These are phyloP conservation scores for Sitobion miscanthi DNA, from an alignment of 1,140 invertebrate species.

Conservation along the genomic window DNA sequence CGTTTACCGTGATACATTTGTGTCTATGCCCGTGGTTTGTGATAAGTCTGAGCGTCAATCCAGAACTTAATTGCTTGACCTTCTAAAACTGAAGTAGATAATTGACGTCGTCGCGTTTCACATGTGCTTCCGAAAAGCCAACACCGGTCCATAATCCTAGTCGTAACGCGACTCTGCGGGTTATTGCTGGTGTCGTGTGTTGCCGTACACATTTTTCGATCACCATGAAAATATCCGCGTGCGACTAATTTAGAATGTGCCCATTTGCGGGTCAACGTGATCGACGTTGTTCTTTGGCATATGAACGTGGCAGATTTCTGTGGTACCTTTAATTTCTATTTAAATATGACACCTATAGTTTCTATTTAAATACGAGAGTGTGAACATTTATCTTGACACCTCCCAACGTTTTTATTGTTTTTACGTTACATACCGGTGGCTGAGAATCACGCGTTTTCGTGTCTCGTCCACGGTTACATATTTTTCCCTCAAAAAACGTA, in stretches of 20 bases:
- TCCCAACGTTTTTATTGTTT: neutral
- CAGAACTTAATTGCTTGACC: constrained; percentile 18
- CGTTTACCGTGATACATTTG: neutral
- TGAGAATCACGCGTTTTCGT: neutral
- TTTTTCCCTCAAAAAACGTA: neutral
- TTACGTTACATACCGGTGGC: neutral
- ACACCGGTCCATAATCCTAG: neutral
- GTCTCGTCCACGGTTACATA: neutral
- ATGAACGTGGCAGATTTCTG: neutral
- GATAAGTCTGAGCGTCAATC: neutral
- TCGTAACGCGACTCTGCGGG: neutral
- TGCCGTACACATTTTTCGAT: neutral
- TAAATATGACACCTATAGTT: neutral
- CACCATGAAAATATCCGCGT: neutral
- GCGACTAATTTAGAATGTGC: neutral
- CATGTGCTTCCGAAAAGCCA: neutral
- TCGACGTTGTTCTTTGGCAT: neutral
- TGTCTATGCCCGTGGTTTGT: neutral
- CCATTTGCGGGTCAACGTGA: neutral
- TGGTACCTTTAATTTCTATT: neutral
- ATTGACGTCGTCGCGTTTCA: neutral
- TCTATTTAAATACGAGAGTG: neutral
- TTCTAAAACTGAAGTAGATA: neutral
- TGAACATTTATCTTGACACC: neutral
- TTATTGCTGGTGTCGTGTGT: neutral